Percentiles rank a stretch among this genome's conserved stretches.
Evolutionary conservation across 2,113 vertebrate species (phyloP).

Genomic region (Macrotus californicus): DNA sequence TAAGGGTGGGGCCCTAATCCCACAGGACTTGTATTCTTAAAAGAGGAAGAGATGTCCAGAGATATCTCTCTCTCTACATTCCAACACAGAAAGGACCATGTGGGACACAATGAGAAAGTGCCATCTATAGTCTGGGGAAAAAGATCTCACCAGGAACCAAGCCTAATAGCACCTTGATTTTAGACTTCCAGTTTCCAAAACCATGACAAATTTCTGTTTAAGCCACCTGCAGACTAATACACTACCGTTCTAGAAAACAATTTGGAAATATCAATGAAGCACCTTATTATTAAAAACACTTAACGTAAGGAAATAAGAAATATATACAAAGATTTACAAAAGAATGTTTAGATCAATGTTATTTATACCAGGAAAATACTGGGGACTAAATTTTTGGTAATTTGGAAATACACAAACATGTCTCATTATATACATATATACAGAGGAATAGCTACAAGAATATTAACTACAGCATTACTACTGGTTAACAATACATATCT

Average conservation of each 20-base stretch:
- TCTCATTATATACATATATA: background rate
- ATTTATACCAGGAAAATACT: constrained; percentile 5
- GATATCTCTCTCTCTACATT: background rate
- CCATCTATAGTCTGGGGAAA: background rate
- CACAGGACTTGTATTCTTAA: background rate
- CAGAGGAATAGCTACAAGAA: background rate
- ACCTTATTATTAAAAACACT: background rate
- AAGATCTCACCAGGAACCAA: background rate
- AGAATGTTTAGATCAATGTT: background rate
- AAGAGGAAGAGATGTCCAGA: background rate
- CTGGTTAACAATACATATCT: background rate
- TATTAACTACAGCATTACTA: background rate
- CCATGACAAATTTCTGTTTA: background rate
- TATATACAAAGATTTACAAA: constrained; percentile 2
- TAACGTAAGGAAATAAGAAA: background rate
- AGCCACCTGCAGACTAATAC: background rate
- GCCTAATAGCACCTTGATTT: background rate
- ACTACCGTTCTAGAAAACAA: constrained; percentile 10
- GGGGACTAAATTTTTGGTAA: background rate
- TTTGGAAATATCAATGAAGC: background rate
- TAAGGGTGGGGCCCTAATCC: background rate
- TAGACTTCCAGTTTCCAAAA: background rate
- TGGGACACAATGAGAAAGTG: background rate
- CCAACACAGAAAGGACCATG: background rate
- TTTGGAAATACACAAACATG: background rate